Conservation (phyloP, 35 echinoderm and acorn worm species). For the Chiridota heheva region DNA sequence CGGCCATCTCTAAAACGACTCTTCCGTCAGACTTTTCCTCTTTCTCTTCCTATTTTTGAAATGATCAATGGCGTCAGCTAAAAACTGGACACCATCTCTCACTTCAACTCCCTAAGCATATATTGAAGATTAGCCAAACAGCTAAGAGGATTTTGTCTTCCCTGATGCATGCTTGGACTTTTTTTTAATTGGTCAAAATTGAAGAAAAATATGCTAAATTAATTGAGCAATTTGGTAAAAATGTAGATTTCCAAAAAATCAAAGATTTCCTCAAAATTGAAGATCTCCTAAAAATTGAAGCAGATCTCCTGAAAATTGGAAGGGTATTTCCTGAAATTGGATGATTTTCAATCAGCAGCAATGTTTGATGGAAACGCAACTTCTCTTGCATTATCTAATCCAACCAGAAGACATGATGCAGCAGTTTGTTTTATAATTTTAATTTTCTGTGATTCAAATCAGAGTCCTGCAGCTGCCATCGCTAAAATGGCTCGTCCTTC, state of each 20-base stretch:
- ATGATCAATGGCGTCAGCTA: neutral
- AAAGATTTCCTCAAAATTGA: too few species aligned
- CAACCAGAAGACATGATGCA: neutral
- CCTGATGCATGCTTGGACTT: too few species aligned
- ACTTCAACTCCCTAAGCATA: too few species aligned
- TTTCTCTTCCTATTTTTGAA: neutral
- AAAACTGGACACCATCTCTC: neutral
- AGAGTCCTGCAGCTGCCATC: constrained; percentile 9
- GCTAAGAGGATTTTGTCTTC: too few species aligned
- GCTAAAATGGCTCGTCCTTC: constrained; percentile 44
- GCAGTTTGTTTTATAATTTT: neutral
- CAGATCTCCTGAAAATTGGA: neutral
- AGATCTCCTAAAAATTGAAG: too few species aligned
- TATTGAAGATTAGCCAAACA: too few species aligned
- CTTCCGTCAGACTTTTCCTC: neutral
- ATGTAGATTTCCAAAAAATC: too few species aligned
- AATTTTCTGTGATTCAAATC: neutral
- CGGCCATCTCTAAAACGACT: neutral
- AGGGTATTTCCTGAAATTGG: neutral
- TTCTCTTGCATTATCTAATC: neutral
- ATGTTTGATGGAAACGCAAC: neutral
- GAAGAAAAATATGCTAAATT: too few species aligned
- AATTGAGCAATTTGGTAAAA: neutral
- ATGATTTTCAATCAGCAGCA: neutral
- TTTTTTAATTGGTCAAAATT: too few species aligned